A percentile compares a stretch with the other conserved stretches of the same genome.
Conservation (phyloP, 1,140 invertebrate genomes). For the Himalopsyche phryganea region DNA sequence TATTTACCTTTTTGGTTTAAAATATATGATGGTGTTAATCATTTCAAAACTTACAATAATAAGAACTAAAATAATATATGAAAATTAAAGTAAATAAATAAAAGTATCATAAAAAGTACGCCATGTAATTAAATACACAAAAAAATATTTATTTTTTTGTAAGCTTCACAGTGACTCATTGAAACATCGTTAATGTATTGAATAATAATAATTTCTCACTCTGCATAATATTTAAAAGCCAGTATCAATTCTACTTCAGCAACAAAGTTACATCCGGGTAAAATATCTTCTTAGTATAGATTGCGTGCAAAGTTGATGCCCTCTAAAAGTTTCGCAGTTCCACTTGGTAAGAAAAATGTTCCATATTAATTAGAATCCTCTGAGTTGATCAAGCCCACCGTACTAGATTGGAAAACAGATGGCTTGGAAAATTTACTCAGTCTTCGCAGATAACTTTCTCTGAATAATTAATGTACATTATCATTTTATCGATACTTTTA, state of each 20-base stretch:
- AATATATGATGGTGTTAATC: too few relatives aligned
- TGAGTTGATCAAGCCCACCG: background rate
- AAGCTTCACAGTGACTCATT: too few relatives aligned
- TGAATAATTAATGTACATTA: background rate
- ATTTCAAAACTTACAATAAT: too few relatives aligned
- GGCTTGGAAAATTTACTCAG: constrained; percentile 1
- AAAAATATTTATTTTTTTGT: too few relatives aligned
- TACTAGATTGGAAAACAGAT: background rate
- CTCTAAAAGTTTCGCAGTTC: constrained; percentile 21
- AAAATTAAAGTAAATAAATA: too few relatives aligned
- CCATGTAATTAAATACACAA: too few relatives aligned
- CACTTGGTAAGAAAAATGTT: constrained; percentile 7
- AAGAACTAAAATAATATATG: too few relatives aligned
- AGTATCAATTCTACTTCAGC: background rate
- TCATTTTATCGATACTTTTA: background rate
- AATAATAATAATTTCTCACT: too few relatives aligned
- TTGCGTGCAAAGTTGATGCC: constrained; percentile 19
- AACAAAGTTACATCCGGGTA: background rate
- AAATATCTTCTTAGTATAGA: constrained; percentile 6
- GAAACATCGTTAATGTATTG: too few relatives aligned
- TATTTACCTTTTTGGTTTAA: too few relatives aligned
- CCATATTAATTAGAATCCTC: constrained; percentile 8
- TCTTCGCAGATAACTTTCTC: background rate
- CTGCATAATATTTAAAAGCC: too few relatives aligned
- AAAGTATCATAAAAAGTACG: too few relatives aligned